These are phyloP conservation scores for Gymnoscopelus microlampas DNA, from an alignment of 2,797 vertebrate species.

Conservation along the genomic window DNA sequence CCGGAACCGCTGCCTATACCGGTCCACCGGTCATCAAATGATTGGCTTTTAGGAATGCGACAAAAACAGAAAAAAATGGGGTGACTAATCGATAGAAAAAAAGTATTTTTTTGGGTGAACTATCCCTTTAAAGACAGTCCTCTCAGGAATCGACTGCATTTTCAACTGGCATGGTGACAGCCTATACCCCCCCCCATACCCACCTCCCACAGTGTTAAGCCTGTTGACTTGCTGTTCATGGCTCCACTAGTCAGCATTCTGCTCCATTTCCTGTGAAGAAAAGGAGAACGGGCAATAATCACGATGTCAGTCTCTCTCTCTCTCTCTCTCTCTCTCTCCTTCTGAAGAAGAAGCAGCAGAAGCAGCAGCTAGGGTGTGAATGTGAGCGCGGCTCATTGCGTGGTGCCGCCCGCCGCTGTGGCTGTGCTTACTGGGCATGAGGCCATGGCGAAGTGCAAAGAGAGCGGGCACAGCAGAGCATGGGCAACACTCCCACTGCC, in stretches of 20 bases:
- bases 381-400: conserved; percentile 68
- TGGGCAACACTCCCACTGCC: conserved; percentile 53
- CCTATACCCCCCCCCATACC: too few species aligned
- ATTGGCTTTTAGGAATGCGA: too few species aligned
- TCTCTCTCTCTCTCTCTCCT: too few species aligned
- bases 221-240: conserved; percentile 71
- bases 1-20: too few species aligned
- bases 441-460: conserved; percentile 62
- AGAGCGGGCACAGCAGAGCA: neutral
- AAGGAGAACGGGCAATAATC: conserved; percentile 54
- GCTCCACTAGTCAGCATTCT: conserved; percentile 67
- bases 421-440: conserved; percentile 64
- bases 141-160: too few species aligned
- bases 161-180: too few species aligned
- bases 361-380: conserved; percentile 65
- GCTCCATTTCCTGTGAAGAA: conserved; percentile 62
- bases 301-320: conserved; percentile 62
- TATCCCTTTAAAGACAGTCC: too few species aligned
- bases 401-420: conserved; percentile 33
- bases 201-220: conserved; percentile 8
- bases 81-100: too few species aligned
- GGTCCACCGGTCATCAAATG: too few species aligned
- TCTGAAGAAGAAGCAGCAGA: too few species aligned
- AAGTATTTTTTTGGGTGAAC: too few species aligned
- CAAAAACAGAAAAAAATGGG: too few species aligned